Evolutionary conservation across 2,113 vertebrate species (phyloP).

Genomic region (Thalassarche chlororhynchos): DNA sequence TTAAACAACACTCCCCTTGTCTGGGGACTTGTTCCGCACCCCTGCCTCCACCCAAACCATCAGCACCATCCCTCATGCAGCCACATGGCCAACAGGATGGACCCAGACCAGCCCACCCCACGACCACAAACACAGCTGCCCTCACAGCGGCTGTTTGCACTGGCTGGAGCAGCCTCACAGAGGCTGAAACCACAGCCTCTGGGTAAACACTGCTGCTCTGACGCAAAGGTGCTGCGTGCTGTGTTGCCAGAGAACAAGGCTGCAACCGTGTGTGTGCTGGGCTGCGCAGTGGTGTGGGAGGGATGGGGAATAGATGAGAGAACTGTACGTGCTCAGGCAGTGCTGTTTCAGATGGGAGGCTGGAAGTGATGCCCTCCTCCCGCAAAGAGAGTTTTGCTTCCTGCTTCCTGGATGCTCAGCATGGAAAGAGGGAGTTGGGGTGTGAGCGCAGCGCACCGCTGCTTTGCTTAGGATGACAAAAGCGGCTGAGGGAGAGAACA

Average conservation of each 20-base stretch:
- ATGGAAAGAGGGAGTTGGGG: neutral
- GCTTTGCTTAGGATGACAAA: neutral
- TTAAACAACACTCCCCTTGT: neutral
- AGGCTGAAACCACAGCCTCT: neutral
- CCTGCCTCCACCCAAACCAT: neutral
- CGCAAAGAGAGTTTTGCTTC: neutral
- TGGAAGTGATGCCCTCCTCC: neutral
- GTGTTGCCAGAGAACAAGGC: neutral
- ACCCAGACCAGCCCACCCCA: neutral
- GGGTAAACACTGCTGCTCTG: neutral
- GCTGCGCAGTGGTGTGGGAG: fast-evolving
- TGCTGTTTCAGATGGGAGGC: neutral
- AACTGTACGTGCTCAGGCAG: neutral
- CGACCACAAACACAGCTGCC: neutral
- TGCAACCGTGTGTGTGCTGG: fast-evolving
- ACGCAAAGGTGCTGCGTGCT: neutral
- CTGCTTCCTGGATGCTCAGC: neutral
- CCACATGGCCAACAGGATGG: neutral
- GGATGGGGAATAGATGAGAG: neutral
- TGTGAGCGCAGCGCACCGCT: fast-evolving
- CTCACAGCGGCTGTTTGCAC: neutral
- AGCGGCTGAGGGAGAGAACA: neutral
- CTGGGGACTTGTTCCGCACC: neutral
- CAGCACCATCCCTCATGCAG: fast-evolving
- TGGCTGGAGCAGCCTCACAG: neutral